Conservation (phyloP, 2,888 invertebrate genomes). For the Cephonodes hylas region DNA sequence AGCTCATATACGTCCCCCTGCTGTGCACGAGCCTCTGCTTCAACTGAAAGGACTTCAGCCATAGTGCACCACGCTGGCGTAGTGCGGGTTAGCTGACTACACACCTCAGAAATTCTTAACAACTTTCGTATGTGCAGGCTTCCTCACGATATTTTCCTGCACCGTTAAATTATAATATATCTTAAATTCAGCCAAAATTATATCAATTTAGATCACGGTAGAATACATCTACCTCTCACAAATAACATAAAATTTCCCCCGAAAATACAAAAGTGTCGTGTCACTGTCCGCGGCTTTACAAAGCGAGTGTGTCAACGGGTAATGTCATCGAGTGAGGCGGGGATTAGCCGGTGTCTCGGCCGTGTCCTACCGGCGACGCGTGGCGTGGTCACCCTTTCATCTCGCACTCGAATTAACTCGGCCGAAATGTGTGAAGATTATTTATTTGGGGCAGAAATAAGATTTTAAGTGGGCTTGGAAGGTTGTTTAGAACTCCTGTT, state of each 20-base stretch:
- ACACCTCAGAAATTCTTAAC: too few relatives aligned
- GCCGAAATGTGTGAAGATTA: background rate
- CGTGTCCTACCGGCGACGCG: slow-evolving; percentile 1
- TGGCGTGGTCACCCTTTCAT: slow-evolving; percentile 12
- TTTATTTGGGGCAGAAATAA: background rate
- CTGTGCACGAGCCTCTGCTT: too few relatives aligned
- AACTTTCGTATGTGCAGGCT: too few relatives aligned
- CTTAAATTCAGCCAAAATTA: too few relatives aligned
- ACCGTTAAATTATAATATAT: too few relatives aligned
- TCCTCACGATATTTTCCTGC: too few relatives aligned
- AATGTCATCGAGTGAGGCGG: slow-evolving; percentile 28
- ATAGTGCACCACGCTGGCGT: too few relatives aligned
- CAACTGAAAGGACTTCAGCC: too few relatives aligned
- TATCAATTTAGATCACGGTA: background rate
- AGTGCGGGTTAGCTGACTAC: too few relatives aligned
- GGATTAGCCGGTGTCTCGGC: slow-evolving; percentile 27
- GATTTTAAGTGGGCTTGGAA: too few relatives aligned
- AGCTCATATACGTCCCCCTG: too few relatives aligned
- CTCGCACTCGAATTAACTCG: background rate
- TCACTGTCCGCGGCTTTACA: background rate
- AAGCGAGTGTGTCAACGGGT: background rate
- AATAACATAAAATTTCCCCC: background rate
- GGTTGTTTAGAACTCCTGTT: too few relatives aligned
- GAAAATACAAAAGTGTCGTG: background rate
- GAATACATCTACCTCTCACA: background rate